phyloP scores from a whole-genome alignment of 1,140 invertebrate species.

The Diorhabda carinulata region DNA sequence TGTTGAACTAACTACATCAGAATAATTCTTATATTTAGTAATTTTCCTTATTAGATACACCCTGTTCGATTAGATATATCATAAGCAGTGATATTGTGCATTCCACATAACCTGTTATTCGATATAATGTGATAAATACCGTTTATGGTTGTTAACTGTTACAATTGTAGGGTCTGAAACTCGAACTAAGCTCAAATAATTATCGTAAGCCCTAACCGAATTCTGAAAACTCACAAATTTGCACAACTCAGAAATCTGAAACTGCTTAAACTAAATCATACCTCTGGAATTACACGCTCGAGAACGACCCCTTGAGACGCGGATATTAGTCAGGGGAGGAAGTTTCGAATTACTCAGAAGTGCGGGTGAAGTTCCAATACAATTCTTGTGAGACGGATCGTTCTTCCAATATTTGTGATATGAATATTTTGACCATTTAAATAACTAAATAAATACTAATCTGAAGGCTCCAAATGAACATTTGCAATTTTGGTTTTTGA shows the following conservation, averaged over 20 bases:
- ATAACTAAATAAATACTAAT: no score
- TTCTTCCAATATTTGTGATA: no score
- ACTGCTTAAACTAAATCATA: constrained; percentile 1
- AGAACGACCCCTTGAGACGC: background rate
- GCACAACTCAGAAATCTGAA: background rate
- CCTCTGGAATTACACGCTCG: background rate
- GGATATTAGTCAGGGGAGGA: background rate
- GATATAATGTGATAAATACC: background rate
- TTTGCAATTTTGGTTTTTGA: no score
- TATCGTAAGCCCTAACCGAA: constrained; percentile 1
- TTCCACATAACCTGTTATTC: background rate
- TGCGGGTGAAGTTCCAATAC: background rate
- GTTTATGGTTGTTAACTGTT: background rate
- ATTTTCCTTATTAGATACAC: no score
- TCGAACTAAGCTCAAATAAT: background rate
- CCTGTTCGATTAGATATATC: no score
- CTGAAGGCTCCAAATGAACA: no score
- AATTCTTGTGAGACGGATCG: background rate
- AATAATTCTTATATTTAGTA: no score
- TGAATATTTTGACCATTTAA: no score
- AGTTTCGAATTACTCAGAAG: background rate
- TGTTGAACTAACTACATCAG: no score
- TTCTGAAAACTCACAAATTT: background rate
- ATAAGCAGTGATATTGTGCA: background rate
- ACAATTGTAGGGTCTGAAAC: background rate